phyloP scores from a whole-genome alignment of 1,140 invertebrate species.

The Drosophila parabipectinata region DNA sequence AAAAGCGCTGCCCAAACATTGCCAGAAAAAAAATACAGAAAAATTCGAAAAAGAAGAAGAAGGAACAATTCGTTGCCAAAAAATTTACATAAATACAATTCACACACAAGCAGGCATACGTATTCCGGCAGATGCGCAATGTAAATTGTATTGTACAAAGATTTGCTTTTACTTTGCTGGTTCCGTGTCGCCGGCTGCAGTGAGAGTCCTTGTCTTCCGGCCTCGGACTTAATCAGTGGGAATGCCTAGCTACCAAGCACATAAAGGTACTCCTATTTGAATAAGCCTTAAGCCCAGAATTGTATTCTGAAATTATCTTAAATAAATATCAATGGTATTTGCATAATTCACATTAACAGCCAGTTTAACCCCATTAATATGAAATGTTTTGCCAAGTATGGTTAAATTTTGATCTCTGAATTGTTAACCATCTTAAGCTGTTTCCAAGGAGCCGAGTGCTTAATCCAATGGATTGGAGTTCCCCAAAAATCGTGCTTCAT shows the following conservation, averaged over 20 bases:
- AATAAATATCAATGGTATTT: constrained; percentile 11
- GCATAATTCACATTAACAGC: neutral
- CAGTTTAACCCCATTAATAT: neutral
- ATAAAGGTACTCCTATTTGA: neutral
- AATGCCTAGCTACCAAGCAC: constrained; percentile 2
- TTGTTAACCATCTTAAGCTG: constrained; percentile 25
- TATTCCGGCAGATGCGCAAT: constrained; percentile 48
- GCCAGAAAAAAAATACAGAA: constrained; percentile 14
- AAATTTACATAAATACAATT: constrained; percentile 49
- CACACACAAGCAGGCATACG: constrained; percentile 7
- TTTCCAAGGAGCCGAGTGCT: constrained; percentile 24
- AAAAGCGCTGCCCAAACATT: constrained; percentile 55
- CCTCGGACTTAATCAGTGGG: constrained; percentile 25
- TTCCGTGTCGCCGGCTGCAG: constrained; percentile 19
- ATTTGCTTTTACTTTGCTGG: constrained; percentile 48
- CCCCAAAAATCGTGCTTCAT: constrained; percentile 31
- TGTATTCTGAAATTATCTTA: no score
- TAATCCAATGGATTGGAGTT: constrained; percentile 54
- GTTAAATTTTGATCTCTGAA: constrained; percentile 33
- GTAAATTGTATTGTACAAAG: constrained; percentile 57
- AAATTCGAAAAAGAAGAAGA: neutral
- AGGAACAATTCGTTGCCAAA: constrained; percentile 10
- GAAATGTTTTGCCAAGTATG: neutral
- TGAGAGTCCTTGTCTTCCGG: constrained; percentile 15
- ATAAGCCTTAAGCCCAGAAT: neutral